Conservation (phyloP, 1,140 invertebrate species). For the Samia ricini region DNA sequence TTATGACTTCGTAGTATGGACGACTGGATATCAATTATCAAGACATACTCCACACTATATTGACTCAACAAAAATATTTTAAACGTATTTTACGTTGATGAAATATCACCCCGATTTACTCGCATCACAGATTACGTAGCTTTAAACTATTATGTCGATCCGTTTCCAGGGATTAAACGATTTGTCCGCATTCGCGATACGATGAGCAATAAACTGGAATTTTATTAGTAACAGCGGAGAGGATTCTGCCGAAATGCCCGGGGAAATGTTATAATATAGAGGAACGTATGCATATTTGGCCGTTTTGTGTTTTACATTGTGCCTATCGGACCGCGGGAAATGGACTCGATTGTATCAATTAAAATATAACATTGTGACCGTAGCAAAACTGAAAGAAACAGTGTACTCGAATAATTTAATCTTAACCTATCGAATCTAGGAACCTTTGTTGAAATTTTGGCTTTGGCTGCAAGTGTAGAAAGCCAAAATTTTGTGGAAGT, state of each 20-base stretch:
- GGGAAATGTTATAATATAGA: slow-evolving; percentile 1
- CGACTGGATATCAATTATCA: background rate
- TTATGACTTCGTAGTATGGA: no score
- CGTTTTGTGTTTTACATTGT: slow-evolving; percentile 3
- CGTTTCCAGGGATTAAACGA: slow-evolving; percentile 8
- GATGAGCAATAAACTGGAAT: slow-evolving; percentile 6
- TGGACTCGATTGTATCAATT: background rate
- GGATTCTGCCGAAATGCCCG: slow-evolving; percentile 2
- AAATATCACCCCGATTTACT: slow-evolving; percentile 6
- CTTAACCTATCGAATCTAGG: no score
- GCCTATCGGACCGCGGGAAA: background rate
- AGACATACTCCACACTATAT: no score
- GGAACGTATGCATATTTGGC: background rate
- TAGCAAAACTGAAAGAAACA: no score
- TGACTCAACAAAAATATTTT: background rate
- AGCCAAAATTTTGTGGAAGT: no score
- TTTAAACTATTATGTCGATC: slow-evolving; percentile 10
- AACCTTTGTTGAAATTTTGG: no score
- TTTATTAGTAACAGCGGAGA: slow-evolving; percentile 12
- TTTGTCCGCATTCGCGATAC: slow-evolving; percentile 6
- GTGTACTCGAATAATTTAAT: no score
- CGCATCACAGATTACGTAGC: slow-evolving; percentile 7
- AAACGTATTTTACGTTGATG: background rate
- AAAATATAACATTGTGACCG: background rate
- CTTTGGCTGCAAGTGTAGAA: no score